Base-by-base conservation (phyloP, 2,113 vertebrate genomes). In the Ailurus styani region DNA sequence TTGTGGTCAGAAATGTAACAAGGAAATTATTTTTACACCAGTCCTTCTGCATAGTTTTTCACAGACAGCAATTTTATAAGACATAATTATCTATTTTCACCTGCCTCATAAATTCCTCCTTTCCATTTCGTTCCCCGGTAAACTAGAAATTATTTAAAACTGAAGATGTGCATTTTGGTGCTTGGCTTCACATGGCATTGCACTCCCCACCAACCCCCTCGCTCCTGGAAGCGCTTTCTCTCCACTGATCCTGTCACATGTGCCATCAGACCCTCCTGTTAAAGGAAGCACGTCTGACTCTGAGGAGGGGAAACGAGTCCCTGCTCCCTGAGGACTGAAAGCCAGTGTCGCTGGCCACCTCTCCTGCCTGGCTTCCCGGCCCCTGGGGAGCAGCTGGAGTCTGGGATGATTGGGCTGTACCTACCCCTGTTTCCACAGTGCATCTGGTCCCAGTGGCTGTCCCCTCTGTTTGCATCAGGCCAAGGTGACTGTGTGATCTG, bases 11-110 rank as follows among this genome's bases (percentile, higher is more conserved):
- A 97, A 96, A 98, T 90, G 68, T 96, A 97, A 97, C 79, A 95
- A 97, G 83, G 96, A 97, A 97, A 97, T 96, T 97, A 97, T 97
- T 97, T 97, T 97, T 93, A 98, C 94, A 97, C 96, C 75, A 77
- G 73, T 95, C 89, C 78, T 96, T 98, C 95, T n/a, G n/a, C 92
- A 88, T 18, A 60, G 93, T 97, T 95, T 97, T 97, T 94, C 95
- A 94, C 95, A 97, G 96, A 96, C 50, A 95, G 96, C 93, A 97
- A 97, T 97, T 98, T 97, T 97, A 97, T 98, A 98, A 97, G 95
- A 77, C 88, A 96, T 94, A 98, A 98, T 96, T 97, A 97, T 97
- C 95, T 97, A 86, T 98, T 98, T 98, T 97, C 90, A 88, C 93
- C 90, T 95, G 96, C 97, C 97, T 94, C 97, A 98, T 97, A 98